These are phyloP conservation scores for Trachythela sp. DNA, from an alignment of 64 coral and sea anemone genomes.

Conservation along the genomic window DNA sequence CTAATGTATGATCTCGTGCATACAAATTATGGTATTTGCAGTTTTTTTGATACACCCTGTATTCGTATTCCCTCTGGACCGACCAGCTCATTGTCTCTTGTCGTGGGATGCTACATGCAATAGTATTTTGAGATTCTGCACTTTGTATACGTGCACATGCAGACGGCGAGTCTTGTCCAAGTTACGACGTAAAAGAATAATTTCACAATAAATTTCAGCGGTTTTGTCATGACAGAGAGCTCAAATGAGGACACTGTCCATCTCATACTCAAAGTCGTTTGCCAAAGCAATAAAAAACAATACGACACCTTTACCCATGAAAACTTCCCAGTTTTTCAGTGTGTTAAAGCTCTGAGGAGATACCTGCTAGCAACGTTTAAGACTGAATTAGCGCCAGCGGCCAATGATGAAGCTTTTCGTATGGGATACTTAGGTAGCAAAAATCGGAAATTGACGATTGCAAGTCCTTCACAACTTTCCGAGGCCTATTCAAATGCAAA, in stretches of 20 bases:
- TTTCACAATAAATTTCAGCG: too few species aligned
- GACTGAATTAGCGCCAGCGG: not conserved
- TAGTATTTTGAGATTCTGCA: too few species aligned
- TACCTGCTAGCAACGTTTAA: not conserved
- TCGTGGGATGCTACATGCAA: too few species aligned
- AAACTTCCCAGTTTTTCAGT: not conserved
- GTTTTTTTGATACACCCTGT: too few species aligned
- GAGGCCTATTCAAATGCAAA: conserved; percentile 19
- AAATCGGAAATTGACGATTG: conserved; percentile 7
- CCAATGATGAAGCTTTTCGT: not conserved
- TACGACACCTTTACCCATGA: not conserved
- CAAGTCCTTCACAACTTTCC: not conserved
- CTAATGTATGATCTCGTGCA: too few species aligned
- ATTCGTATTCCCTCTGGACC: too few species aligned
- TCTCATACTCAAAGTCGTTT: not conserved
- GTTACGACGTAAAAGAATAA: too few species aligned
- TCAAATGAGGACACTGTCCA: not conserved
- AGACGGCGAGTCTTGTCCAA: too few species aligned
- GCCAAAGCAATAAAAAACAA: not conserved
- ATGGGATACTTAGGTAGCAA: conserved; percentile 23
- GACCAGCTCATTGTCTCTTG: too few species aligned
- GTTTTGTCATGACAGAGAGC: too few species aligned
- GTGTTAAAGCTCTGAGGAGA: not conserved
- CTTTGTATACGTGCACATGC: too few species aligned
- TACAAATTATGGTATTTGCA: too few species aligned